Percentiles rank a stretch among this genome's conserved stretches.
Evolutionary conservation across 2,888 invertebrate genomes (phyloP).

Genomic region (Odontothrips loti): DNA sequence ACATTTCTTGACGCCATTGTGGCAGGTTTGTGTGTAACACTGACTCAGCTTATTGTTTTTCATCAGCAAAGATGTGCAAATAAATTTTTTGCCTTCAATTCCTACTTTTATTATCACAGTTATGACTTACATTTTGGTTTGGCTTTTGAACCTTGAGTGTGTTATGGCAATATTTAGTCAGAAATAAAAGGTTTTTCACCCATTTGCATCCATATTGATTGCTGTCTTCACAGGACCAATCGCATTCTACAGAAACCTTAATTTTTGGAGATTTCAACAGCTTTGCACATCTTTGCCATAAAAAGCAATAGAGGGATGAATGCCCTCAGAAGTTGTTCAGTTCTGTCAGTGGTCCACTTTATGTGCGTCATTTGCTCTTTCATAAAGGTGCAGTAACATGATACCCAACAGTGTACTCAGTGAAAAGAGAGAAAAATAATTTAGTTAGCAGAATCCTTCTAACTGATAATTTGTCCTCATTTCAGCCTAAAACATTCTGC

Average conservation of each 20-base stretch:
- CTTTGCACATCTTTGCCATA: not conserved
- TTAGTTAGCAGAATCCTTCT: not conserved
- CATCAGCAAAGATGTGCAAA: slow-evolving; percentile 11
- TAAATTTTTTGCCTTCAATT: not conserved
- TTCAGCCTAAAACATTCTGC: slow-evolving; percentile 9
- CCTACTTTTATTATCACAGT: not conserved
- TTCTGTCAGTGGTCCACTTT: slow-evolving; percentile 18
- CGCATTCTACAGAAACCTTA: too few species aligned
- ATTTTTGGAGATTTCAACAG: too few species aligned
- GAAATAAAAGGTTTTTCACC: too few species aligned
- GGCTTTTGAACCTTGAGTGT: too few species aligned
- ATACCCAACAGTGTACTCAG: slow-evolving; percentile 22
- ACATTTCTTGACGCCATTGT: slow-evolving; percentile 21
- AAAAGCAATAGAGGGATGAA: slow-evolving; percentile 6
- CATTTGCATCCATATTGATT: too few species aligned
- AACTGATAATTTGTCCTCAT: not conserved
- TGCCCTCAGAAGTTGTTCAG: slow-evolving; percentile 21
- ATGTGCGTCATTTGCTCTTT: slow-evolving; percentile 20
- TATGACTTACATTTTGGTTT: not conserved
- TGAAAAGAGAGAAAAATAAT: slow-evolving; percentile 21
- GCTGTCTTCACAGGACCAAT: too few species aligned
- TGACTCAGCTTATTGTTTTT: slow-evolving; percentile 16
- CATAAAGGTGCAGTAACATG: slow-evolving; percentile 16
- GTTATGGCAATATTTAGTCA: too few species aligned
- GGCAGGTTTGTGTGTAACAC: slow-evolving; percentile 4